Percentiles rank a stretch among this genome's conserved stretches.
These are phyloP conservation scores for Harpagus bidentatus DNA, from an alignment of 2,113 vertebrate species.

Conservation along the genomic window DNA sequence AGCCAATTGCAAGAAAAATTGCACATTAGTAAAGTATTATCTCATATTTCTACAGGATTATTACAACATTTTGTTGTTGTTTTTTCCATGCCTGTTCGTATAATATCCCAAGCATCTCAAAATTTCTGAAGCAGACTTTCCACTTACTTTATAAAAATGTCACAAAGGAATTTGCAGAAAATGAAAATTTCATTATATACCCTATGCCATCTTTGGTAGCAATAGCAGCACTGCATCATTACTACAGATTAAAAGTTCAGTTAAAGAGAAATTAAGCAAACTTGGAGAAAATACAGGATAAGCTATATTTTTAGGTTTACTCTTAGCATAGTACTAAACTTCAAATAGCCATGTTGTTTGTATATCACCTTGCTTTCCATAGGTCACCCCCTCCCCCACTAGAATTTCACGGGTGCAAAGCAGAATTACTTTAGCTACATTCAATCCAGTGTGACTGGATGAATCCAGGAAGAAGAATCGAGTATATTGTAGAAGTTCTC, in stretches of 20 bases:
- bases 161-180: neutral
- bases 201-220: neutral
- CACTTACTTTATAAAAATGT: neutral
- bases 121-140: neutral
- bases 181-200: neutral
- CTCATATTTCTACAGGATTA: neutral
- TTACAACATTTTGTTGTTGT: neutral
- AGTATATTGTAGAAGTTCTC: neutral
- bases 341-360: neutral
- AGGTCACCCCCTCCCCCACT: fast-evolving
- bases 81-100: neutral
- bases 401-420: neutral
- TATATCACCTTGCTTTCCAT: neutral
- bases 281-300: neutral
- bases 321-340: neutral
- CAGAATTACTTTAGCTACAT: neutral
- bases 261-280: neutral
- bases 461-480: neutral
- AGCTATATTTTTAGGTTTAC: neutral
- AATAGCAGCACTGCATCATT: neutral
- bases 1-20: neutral
- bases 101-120: neutral
- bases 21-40: neutral
- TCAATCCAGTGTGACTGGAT: neutral
- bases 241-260: neutral